These are phyloP conservation scores for Mastigias papua DNA, from an alignment of 30 jellyfish, hydroid and myxozoan genomes.

Conservation along the genomic window DNA sequence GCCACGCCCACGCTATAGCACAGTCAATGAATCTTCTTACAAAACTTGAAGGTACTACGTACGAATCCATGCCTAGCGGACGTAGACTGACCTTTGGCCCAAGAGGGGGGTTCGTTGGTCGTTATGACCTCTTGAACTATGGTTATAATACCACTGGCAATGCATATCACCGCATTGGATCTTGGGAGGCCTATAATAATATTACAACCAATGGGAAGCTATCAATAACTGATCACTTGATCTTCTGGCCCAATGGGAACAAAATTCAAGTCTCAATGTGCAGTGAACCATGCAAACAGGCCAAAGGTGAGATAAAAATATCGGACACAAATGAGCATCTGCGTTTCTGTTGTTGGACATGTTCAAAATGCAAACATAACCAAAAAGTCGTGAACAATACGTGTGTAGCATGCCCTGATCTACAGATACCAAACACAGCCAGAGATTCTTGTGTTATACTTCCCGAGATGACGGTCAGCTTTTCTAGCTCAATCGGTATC, in stretches of 20 bases:
- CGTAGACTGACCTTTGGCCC: neutral
- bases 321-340: neutral
- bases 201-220: constrained; percentile 3
- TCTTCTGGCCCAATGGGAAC: neutral
- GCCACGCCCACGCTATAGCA: neutral
- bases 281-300: constrained; percentile 41
- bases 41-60: neutral
- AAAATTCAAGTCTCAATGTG: constrained; percentile 8
- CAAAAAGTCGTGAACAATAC: constrained; percentile 41
- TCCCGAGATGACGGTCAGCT: neutral
- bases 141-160: neutral
- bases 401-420: constrained; percentile 28
- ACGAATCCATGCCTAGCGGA: neutral
- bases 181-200: neutral
- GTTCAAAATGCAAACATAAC: constrained; percentile 23
- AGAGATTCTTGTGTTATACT: constrained; percentile 16
- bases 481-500: neutral
- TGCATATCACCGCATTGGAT: neutral
- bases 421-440: constrained; percentile 33
- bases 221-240: neutral
- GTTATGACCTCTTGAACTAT: neutral
- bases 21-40: neutral
- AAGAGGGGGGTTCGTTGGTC: neutral
- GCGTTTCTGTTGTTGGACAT: constrained; percentile 52
- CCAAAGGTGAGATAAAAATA: constrained; percentile 4